Evolutionary conservation across 2,888 invertebrate genomes (phyloP), one percentile per base, ranked within the genome.

Genomic region (Blera fallax): DNA sequence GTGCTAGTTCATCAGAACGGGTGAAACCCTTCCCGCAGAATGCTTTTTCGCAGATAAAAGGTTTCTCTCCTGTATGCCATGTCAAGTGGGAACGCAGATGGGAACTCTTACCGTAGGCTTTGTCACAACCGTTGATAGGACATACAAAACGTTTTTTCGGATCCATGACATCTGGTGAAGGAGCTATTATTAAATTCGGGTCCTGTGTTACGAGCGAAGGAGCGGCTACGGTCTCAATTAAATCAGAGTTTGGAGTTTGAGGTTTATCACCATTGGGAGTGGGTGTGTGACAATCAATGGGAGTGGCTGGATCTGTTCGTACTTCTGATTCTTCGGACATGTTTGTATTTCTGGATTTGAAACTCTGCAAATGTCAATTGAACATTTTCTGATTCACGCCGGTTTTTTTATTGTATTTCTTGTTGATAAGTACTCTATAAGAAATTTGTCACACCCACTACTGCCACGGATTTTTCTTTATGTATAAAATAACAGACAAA

Each of bases 41-140:
- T 0, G 89, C 87, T 24, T 89, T 89, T n/a, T 87, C 88, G 73
- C 91, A 91, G 2, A 90, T 89, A 70, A 91, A 91, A 0, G 91
- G 91, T 48, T 91, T 91, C 21, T 91, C 90, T 3, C 91, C 91
- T 2, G 91, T 90, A 62, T 91, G 91, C 91, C 91, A 91, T n/a
- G 91, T 91, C 32, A 91, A 88, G 88, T 91, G 91, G 21, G 91
- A 91, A 40, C 91, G 91, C 69, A 91, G 87, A 87, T 91, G 91
- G 34, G 91, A 91, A 87, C 91, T 91, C 87, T 91, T 91, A 5
- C 91, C 91, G 81, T 91, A 91, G 54, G 91, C 89, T 85, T 91
- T 91, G 7, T 89, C 89, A 73, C 91, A 91, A 72, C 90, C 90
- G 0, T 89, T 89, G 67, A 91, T 89, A 0, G 91, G 90, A 70